Percentiles rank a stretch among this genome's conserved stretches.
These are phyloP conservation scores for Entomyzon cyanotis DNA, from an alignment of 2,113 vertebrate genomes.

Conservation along the genomic window DNA sequence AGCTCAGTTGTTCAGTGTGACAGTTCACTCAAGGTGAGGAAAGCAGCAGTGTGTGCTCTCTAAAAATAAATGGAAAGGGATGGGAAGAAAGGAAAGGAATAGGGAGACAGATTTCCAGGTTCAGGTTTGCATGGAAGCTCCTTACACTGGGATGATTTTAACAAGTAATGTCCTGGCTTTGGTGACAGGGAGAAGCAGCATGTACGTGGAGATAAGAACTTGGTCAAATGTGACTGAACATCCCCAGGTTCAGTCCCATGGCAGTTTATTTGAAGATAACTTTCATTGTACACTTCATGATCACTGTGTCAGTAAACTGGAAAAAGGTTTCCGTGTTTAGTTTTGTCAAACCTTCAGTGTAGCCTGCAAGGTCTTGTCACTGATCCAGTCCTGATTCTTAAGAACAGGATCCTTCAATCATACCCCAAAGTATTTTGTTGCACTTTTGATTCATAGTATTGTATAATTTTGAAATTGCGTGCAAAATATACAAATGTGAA, in stretches of 20 bases:
- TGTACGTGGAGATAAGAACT: background rate
- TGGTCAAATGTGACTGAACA: background rate
- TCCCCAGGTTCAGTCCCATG: background rate
- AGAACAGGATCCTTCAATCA: background rate
- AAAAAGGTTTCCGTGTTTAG: background rate
- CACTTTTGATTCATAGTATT: background rate
- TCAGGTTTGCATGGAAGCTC: background rate
- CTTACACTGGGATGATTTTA: background rate
- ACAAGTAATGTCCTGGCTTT: background rate
- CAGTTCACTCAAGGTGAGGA: background rate
- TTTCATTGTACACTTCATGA: background rate
- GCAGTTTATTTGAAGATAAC: background rate
- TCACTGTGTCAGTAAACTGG: background rate
- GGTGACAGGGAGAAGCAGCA: background rate
- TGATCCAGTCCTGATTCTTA: background rate
- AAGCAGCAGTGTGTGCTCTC: background rate
- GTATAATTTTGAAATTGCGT: background rate
- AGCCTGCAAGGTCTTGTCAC: background rate
- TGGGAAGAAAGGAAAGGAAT: background rate
- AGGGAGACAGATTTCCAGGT: background rate
- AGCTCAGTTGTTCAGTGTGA: background rate
- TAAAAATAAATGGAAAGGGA: background rate
- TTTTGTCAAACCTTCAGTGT: background rate
- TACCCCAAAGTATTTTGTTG: background rate
- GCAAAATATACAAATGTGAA: background rate